These are phyloP conservation scores for Dermatophagoides farinae DNA, from an alignment of 1,140 invertebrate genomes.

Conservation along the genomic window DNA sequence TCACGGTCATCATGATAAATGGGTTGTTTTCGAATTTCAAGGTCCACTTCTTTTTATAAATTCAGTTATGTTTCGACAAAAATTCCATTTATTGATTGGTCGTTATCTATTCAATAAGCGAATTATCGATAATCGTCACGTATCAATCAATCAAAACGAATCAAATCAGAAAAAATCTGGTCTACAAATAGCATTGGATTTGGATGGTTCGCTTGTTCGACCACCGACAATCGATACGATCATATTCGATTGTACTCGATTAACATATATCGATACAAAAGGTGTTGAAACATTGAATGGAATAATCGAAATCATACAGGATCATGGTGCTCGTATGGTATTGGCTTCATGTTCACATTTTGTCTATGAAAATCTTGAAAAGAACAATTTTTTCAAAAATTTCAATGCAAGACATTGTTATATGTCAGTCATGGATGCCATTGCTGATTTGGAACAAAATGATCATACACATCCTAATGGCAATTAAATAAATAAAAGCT, in stretches of 20 bases:
- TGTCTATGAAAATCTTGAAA: no score
- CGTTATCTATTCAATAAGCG: background rate
- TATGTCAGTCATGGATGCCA: no score
- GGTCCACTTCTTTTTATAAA: background rate
- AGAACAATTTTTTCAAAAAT: no score
- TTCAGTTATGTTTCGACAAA: background rate
- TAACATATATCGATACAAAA: background rate
- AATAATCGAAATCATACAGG: background rate
- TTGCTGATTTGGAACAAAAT: no score
- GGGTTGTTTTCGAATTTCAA: slow-evolving; percentile 1
- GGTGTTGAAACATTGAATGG: background rate
- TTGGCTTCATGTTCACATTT: no score
- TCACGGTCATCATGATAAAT: background rate
- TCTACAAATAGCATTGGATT: background rate
- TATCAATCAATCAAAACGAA: background rate
- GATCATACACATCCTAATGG: no score
- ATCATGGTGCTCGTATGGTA: no score
- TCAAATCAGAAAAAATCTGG: background rate
- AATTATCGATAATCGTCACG: background rate
- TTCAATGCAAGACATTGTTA: no score
- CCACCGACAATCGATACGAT: background rate
- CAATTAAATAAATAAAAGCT: no score
- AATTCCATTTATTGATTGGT: slow-evolving; percentile 24
- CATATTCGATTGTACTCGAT: background rate
- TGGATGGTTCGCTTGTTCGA: no score